Evolutionary conservation across 1,140 invertebrate genomes (phyloP).

Genomic region (Hylyphantes graminicola): DNA sequence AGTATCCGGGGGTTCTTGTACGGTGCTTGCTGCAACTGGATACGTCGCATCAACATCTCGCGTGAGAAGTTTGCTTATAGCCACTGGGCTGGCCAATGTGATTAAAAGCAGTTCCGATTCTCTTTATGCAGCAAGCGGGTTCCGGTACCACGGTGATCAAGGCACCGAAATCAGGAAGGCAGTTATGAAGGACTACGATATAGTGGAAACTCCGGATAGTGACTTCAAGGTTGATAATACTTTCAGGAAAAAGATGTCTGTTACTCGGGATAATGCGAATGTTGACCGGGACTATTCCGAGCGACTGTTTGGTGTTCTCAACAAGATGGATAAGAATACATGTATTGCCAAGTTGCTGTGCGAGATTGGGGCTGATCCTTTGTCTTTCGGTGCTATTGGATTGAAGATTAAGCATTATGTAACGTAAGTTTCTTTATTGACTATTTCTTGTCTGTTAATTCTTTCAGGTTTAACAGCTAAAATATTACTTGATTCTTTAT

Average conservation of each 20-base stretch:
- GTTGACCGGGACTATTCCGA: constrained; percentile 10
- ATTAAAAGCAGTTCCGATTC: neutral
- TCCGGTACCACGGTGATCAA: neutral
- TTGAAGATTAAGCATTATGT: constrained; percentile 30
- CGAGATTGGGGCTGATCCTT: constrained; percentile 31
- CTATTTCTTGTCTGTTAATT: too few species aligned
- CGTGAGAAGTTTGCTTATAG: constrained; percentile 2
- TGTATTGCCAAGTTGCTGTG: constrained; percentile 32
- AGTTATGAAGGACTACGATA: neutral
- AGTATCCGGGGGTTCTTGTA: neutral
- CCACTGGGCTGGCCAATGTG: neutral
- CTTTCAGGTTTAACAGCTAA: too few species aligned
- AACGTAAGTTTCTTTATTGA: neutral
- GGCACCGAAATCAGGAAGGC: constrained; percentile 27
- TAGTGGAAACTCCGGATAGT: neutral
- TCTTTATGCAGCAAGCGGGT: constrained; percentile 8
- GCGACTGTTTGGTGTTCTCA: constrained; percentile 29
- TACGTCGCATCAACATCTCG: neutral
- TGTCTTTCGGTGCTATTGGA: constrained; percentile 15
- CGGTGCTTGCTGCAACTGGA: constrained; percentile 19
- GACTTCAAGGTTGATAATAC: neutral
- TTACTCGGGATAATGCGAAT: neutral
- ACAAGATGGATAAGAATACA: constrained; percentile 39
- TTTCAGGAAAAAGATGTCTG: neutral
- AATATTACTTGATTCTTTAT: too few species aligned